Evolutionary conservation across 2,113 vertebrate species (phyloP).

Genomic region (Protobothrops flavoviridis): DNA sequence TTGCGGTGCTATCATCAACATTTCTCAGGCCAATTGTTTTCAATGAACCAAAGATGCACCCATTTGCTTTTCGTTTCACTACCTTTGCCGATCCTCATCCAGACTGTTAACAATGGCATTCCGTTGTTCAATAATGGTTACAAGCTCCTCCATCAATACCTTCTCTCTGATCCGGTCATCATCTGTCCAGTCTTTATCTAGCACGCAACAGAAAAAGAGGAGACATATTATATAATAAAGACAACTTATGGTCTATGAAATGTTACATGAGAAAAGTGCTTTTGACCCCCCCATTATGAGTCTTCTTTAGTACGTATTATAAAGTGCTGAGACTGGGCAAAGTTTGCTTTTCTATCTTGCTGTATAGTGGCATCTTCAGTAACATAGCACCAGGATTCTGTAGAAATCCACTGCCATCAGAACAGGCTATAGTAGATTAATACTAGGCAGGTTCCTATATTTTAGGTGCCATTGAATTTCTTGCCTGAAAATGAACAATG

Average conservation of each 20-base stretch:
- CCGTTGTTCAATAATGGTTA: slow-evolving; percentile 87
- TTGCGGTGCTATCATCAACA: not conserved
- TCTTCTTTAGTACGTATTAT: not conserved
- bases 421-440: not conserved
- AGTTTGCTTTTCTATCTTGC: not conserved
- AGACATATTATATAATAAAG: not conserved
- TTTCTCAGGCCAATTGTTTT: not conserved
- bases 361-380: rapidly evolving
- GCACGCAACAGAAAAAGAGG: slow-evolving; percentile 20
- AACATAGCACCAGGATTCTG: not conserved
- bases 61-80: not conserved
- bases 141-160: slow-evolving; percentile 84
- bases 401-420: not conserved
- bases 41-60: not conserved
- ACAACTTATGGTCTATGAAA: not conserved
- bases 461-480: not conserved
- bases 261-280: not conserved
- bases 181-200: slow-evolving; percentile 84
- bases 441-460: not conserved
- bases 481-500: not conserved
- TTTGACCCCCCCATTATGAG: not conserved
- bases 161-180: slow-evolving; percentile 81
- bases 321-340: not conserved
- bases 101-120: slow-evolving; percentile 88
- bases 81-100: slow-evolving; percentile 93